Evolutionary conservation across 2,113 vertebrate genomes (phyloP).

Genomic region (Nycticebus coucang): DNA sequence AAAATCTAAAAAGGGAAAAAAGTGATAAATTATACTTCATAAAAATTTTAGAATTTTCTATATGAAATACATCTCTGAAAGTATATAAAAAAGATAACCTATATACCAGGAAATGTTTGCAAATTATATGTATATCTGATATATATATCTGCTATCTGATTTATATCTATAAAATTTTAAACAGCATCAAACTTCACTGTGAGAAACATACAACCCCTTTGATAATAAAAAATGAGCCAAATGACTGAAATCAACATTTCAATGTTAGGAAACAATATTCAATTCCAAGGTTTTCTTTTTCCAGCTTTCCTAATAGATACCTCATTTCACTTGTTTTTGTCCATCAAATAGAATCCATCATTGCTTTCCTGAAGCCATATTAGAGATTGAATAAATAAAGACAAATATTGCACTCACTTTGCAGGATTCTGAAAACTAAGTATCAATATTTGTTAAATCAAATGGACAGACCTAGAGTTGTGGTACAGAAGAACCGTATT

Average conservation of each 20-base stretch:
- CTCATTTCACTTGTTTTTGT: background rate
- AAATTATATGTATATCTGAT: background rate
- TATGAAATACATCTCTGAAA: background rate
- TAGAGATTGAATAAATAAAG: background rate
- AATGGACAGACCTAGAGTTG: background rate
- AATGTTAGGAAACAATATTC: background rate
- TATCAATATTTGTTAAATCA: background rate
- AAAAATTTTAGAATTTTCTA: background rate
- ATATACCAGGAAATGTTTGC: too few species aligned
- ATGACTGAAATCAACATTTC: background rate
- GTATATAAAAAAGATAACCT: background rate
- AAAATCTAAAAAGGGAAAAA: background rate
- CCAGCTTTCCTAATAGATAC: background rate
- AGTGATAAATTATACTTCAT: background rate
- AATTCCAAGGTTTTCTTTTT: background rate
- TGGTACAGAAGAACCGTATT: background rate
- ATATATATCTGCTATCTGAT: background rate
- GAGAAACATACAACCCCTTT: background rate
- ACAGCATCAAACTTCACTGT: background rate
- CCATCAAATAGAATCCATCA: background rate
- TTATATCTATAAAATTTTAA: background rate
- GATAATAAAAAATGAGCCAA: background rate
- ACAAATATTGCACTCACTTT: background rate
- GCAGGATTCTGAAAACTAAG: background rate
- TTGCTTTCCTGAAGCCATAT: background rate